A percentile compares a stretch with the other conserved stretches of the same genome.
These are phyloP conservation scores for Oceanodroma leucorhoa DNA, from an alignment of 2,797 vertebrate species.

Conservation along the genomic window DNA sequence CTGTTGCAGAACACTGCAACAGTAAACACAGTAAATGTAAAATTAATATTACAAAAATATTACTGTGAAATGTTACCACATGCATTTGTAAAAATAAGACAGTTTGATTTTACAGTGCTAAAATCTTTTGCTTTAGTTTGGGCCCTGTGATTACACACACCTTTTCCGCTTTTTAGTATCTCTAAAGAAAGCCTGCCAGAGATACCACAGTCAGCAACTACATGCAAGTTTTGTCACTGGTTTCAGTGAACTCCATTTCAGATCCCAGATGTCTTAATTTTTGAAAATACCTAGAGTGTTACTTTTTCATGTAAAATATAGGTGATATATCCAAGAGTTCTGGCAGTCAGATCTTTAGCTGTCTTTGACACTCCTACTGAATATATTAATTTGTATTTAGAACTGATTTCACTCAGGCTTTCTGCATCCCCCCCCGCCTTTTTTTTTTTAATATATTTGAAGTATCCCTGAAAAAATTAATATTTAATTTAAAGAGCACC, in stretches of 20 bases:
- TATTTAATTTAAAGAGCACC: slow-evolving; percentile 34
- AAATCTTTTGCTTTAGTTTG: neutral
- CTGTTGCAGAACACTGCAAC: neutral
- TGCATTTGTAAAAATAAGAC: neutral
- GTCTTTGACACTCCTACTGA: neutral
- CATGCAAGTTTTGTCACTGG: neutral
- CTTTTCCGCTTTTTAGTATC: neutral
- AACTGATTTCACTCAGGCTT: neutral
- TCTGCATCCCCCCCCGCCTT: neutral
- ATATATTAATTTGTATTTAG: neutral
- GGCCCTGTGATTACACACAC: neutral
- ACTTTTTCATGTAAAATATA: neutral
- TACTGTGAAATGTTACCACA: neutral
- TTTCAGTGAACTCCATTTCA: slow-evolving; percentile 11
- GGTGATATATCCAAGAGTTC: neutral
- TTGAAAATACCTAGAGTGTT: neutral
- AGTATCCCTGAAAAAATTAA: slow-evolving; percentile 7
- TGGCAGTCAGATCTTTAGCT: neutral
- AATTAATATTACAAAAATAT: neutral
- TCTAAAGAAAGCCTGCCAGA: neutral
- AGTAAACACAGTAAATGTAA: neutral
- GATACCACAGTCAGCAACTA: neutral
- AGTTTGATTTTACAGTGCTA: slow-evolving; percentile 7
- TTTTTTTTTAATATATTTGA: neutral
- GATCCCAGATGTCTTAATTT: slow-evolving; percentile 4